Evolutionary conservation across 2,113 vertebrate genomes (phyloP), one percentile per base, ranked within the genome.

Genomic region (Echinops telfairi): DNA sequence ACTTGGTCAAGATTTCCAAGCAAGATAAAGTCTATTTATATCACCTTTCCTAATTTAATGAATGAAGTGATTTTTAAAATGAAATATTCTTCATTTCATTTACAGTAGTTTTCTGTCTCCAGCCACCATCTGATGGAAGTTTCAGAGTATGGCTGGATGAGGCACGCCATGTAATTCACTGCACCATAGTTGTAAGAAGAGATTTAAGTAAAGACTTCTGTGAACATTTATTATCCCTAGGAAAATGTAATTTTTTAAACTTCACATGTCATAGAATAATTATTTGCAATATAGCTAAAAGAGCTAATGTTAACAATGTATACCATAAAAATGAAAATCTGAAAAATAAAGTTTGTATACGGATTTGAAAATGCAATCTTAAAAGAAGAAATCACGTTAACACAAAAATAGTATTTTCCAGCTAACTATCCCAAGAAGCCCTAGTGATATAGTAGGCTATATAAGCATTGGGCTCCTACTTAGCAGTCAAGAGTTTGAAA

Each of bases 61-160:
- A 94, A 43, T 89, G 62, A 5, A 66, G 29, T 73, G 6, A 87
- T 80, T 92, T 53, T 40, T 40, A 53, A 53, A 87, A 80, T 53
- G 19, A 83, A n/a, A 66, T 20, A 83, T 53, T 53, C 9, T 4
- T 14, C 47, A 53, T 53, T 53, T 6, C 5, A 53, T 53, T 53
- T 9, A 53, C 47, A 2, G 47, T 11, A 10, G 12, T 53, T 53
- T 53, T 53, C 9, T 53, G 47, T 53, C 12, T 53, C 47, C 47
- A 53, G 47, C 47, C 47, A 53, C 12, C 9, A 53, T 12, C 47
- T 53, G 47, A 53, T 53, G 47, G 47, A 53, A 53, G 12, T 53
- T 53, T 53, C 12, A 10, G 47, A 53, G 47, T 14, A 53, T 53
- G 47, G 5, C 47, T 53, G 12, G 47, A 53, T 53, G 12, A 53